Conservation (phyloP, 2,888 invertebrate genomes). For the Meteorus colon region DNA sequence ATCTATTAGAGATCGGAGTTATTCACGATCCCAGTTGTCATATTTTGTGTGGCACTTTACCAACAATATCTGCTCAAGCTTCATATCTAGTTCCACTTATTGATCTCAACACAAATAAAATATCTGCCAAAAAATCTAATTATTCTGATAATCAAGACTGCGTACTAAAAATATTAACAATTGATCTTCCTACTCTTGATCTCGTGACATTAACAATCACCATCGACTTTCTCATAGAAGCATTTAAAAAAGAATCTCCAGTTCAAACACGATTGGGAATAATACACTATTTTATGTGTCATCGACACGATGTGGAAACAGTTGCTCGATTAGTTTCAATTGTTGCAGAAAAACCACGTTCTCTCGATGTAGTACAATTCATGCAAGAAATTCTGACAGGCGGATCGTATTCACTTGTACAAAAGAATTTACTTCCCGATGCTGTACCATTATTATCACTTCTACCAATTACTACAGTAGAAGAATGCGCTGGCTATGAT, state of each 20-base stretch:
- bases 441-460: slow-evolving; percentile 81
- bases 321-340: slow-evolving; percentile 82
- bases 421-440: slow-evolving; percentile 83
- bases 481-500: slow-evolving; percentile 77
- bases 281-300: slow-evolving; percentile 87
- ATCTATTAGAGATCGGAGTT: slow-evolving; percentile 88
- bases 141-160: slow-evolving; percentile 41
- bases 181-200: slow-evolving; percentile 83
- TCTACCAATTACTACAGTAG: slow-evolving; percentile 82
- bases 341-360: slow-evolving; percentile 78
- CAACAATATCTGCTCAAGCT: slow-evolving; percentile 75
- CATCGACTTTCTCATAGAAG: slow-evolving; percentile 80
- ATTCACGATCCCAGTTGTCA: slow-evolving; percentile 90
- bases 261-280: slow-evolving; percentile 85
- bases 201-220: slow-evolving; percentile 80
- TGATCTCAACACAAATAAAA: slow-evolving; percentile 68
- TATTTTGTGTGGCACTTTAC: slow-evolving; percentile 79
- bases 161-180: slow-evolving; percentile 68
- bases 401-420: slow-evolving; percentile 82
- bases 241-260: slow-evolving; percentile 80
- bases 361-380: slow-evolving; percentile 79
- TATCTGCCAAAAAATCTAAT: slow-evolving; percentile 38
- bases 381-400: slow-evolving; percentile 89
- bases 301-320: slow-evolving; percentile 83
- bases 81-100: slow-evolving; percentile 82